Base-by-base conservation (phyloP, 2,113 vertebrate genomes). In the Rissa tridactyla region DNA sequence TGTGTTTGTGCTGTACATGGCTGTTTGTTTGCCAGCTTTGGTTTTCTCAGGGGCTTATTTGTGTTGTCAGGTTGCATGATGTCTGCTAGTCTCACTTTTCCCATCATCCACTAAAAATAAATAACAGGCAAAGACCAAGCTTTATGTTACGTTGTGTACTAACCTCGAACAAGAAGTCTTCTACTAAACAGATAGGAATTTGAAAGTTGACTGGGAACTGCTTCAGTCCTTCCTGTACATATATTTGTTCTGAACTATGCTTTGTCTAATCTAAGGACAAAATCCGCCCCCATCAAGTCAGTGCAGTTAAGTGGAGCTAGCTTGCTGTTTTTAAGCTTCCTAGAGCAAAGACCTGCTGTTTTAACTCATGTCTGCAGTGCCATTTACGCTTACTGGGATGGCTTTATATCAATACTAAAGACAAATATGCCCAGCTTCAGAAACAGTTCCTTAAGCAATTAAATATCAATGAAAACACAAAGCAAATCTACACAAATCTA, bases 21-120 rank as follows among this genome's bases (percentile, higher is more conserved):
- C 66, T 49, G 10, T 86, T 91, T 76, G 38, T 89, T 87, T 82
- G 81, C 86, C 87, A 82, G 65, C 44, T 89, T 91, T 92, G 40
- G 10, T 91, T 92, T 95, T 91, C 92, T 95, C 94, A 97, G 96
- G 92, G 91, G 81, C 62, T 52, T 92, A n/a, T 84, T 80, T 73
- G 38, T 87, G 22, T 82, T 91, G 54, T 82, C 77, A 84, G 75
- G 51, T 85, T 85, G 81, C 81, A 82, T 40, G 73, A 82, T 46
- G 66, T 91, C 70, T 92, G 54, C 58, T 77, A 54, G 70, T 82
- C 84, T 89, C 58, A 69, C 58, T 91, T 94, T 72, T 84, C 49
- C 36, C 29, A 32, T 46, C 2, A 5, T 32, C 30, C 38, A 46
- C 57, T 61, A 36, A 91, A 94, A 84, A 82, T 82, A 91, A 81